Evolutionary conservation across 2,113 vertebrate genomes (phyloP), one percentile per base, ranked within the genome.

Genomic region (Crotalus viridis): DNA sequence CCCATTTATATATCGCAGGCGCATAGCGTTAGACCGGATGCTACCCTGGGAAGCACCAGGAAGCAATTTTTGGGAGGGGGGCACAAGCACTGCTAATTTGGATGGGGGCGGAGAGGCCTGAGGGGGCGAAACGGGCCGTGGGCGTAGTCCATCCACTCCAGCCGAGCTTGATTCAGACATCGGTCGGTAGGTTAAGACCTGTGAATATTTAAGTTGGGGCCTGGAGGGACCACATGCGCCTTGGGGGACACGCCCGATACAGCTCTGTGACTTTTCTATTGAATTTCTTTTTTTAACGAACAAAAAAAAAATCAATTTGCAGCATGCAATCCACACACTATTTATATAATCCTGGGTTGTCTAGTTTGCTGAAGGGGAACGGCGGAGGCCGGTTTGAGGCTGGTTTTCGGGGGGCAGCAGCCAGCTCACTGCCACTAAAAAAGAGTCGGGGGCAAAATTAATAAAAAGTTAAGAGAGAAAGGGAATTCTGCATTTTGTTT

Each of bases 261-360:
- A 95, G 96, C 95, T 96, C 93, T 95, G 96, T 97, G 97, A 96
- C 89, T 96, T 28, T 64, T n/a, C 22, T 61, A 51, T 22, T 1
- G 24, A 85, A 87, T 64, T 87, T 55, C 26, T 43, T 33, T 52
- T n/a, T 33, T 22, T 61, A 64, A 64, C 5, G 28, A 2, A n/a
- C 61, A n/a, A 26, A 33, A 33, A 69, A 81, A 81, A 39, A 81
- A 39, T 6, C n/a, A 39, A 81, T 81, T 81, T 96, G 96, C 97
- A 97, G 98, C 97, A 98, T 98, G 98, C 97, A 97, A 97, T 97
- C 97, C 97, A 94, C 97, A 97, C 97, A 98, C 97, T 97, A 97
- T 98, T 98, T 98, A 97, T 97, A 97, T 97, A 97, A 97, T 64
- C n/a, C 22, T 5, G 96, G 95, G 94, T 92, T 93, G 94, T 95